phyloP scores from a whole-genome alignment of 2,888 invertebrate genomes.

The Cheilosia grossa region DNA sequence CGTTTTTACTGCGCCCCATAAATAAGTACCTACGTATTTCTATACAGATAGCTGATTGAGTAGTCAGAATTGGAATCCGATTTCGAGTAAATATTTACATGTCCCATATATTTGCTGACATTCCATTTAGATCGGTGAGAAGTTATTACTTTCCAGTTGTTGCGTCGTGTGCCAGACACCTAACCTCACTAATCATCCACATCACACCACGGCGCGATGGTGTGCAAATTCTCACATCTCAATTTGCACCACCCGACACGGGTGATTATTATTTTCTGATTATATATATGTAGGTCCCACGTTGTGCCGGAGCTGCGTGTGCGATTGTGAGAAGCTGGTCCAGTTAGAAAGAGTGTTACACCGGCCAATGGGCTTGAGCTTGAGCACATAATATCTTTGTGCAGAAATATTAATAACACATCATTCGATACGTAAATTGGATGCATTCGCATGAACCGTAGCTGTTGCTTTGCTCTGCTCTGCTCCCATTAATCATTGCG shows the following conservation, averaged over 20 bases:
- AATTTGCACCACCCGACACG: constrained; percentile 70
- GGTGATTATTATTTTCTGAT: constrained; percentile 72
- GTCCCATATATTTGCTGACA: constrained; percentile 32
- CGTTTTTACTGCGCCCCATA: constrained; percentile 10
- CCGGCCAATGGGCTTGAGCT: constrained; percentile 36
- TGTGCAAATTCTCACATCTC: constrained; percentile 74
- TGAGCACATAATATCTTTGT: constrained; percentile 59
- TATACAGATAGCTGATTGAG: constrained; percentile 61
- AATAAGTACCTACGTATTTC: background rate
- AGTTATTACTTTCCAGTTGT: constrained; percentile 48
- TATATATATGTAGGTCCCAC: constrained; percentile 62
- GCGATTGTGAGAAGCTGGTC: constrained; percentile 60
- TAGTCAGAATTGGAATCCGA: constrained; percentile 57
- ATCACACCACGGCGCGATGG: constrained; percentile 32
- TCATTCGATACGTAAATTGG: constrained; percentile 75
- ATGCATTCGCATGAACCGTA: constrained; percentile 67
- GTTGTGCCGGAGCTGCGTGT: constrained; percentile 48
- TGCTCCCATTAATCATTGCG: constrained; percentile 68
- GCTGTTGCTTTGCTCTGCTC: constrained; percentile 55
- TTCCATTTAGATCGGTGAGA: constrained; percentile 27
- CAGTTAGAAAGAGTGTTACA: constrained; percentile 66
- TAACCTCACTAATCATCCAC: constrained; percentile 46
- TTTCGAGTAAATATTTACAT: constrained; percentile 64
- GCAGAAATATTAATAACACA: constrained; percentile 75
- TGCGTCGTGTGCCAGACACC: constrained; percentile 12